A percentile compares a stretch with the other conserved stretches of the same genome.
Conservation (phyloP, 2,797 vertebrate species). For the Myotis pilosus region DNA sequence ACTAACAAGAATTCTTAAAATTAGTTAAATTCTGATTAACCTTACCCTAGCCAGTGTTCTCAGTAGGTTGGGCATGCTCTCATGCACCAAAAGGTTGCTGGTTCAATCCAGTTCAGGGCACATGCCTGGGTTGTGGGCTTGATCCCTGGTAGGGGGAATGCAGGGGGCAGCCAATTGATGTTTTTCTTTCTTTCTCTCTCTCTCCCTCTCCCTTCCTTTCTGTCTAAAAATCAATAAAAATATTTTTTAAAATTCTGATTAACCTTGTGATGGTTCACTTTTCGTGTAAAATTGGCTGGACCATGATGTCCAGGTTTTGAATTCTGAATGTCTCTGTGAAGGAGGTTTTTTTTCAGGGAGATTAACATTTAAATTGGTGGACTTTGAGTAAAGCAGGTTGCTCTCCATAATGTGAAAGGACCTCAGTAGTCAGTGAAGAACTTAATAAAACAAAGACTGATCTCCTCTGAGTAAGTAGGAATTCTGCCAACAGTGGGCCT, state of each 20-base stretch:
- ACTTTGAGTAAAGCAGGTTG: not conserved
- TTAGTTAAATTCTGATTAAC: not conserved
- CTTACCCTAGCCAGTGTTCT: not conserved
- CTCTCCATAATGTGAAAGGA: not conserved
- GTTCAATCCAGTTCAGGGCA: not conserved
- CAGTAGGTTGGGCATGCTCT: not conserved
- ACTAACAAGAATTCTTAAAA: not conserved
- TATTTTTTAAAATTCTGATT: not conserved
- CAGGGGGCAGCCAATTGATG: not conserved
- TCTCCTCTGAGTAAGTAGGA: not conserved
- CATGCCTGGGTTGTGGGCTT: not conserved
- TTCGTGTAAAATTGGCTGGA: conserved; percentile 7
- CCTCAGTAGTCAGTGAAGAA: not conserved
- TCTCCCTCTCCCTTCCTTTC: not conserved
- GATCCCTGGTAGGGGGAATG: not conserved
- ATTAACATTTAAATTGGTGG: not conserved
- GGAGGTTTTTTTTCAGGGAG: not conserved
- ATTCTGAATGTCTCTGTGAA: not conserved
- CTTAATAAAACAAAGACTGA: not conserved
- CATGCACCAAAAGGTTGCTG: not conserved
- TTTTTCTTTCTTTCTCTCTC: not conserved
- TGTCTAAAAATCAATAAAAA: not conserved
- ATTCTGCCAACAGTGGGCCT: not conserved
- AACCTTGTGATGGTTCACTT: not conserved
- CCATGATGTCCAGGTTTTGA: not conserved